Evolutionary conservation across 2,113 vertebrate genomes (phyloP).

Genomic region (Podiceps cristatus): DNA sequence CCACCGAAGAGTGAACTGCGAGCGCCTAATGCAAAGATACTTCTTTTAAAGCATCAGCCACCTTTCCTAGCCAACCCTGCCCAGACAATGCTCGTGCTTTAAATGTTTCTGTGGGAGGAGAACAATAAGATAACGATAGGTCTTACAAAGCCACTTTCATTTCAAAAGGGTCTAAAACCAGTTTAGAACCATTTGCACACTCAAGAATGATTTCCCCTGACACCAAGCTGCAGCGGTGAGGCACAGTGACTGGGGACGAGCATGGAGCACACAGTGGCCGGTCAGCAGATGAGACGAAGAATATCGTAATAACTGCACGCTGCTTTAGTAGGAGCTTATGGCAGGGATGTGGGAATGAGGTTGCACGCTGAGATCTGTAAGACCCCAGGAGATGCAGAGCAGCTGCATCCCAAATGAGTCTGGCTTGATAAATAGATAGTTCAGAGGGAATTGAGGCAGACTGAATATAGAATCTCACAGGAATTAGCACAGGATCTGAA

Average conservation of each 20-base stretch:
- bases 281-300: background rate
- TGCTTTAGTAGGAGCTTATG: background rate
- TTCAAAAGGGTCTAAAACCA: background rate
- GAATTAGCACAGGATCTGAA: background rate
- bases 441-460: background rate
- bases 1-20: background rate
- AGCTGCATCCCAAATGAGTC: conserved; percentile 33
- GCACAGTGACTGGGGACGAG: background rate
- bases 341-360: background rate
- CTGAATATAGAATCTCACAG: background rate
- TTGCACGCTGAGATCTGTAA: background rate
- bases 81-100: background rate
- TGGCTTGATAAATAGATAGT: background rate
- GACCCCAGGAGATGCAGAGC: conserved; percentile 14
- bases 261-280: background rate
- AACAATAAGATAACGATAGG: background rate
- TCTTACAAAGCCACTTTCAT: background rate
- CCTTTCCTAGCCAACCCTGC: background rate
- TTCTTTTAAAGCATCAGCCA: background rate
- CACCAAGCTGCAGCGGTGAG: background rate
- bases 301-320: background rate
- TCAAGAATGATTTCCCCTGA: background rate
- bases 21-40: background rate
- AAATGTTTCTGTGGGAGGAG: background rate
- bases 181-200: background rate